These are phyloP conservation scores for Poeciliopsis paucimaculata DNA, from an alignment of 2,797 vertebrate species.

Conservation along the genomic window DNA sequence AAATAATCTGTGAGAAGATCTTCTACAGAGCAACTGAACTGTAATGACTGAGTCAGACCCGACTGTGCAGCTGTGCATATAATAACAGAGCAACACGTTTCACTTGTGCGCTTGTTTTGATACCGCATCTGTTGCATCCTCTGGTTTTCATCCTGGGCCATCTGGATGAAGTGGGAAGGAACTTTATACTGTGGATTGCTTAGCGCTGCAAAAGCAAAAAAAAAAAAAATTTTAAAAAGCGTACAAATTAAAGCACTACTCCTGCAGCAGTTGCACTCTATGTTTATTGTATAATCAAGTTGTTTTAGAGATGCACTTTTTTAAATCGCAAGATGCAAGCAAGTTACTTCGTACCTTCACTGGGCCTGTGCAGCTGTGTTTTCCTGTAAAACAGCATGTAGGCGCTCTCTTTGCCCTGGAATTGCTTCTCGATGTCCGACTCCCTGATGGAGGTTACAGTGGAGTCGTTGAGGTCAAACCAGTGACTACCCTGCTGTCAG, in stretches of 20 bases:
- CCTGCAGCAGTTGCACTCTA: not conserved
- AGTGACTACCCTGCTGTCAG: constrained; percentile 79
- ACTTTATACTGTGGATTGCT: constrained; percentile 88
- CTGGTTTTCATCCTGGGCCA: constrained; percentile 86
- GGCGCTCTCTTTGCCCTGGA: constrained; percentile 96
- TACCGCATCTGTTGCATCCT: constrained; percentile 87
- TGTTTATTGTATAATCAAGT: constrained; percentile 4
- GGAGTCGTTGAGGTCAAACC: constrained; percentile 97
- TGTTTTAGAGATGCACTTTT: not conserved
- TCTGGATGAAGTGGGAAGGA: constrained; percentile 85
- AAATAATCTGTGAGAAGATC: too few relatives aligned
- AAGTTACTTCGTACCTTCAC: constrained; percentile 80
- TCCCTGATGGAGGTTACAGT: constrained; percentile 88
- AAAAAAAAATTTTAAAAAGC: not conserved
- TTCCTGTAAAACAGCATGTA: constrained; percentile 99
- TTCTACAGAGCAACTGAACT: not conserved
- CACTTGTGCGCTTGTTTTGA: constrained; percentile 17
- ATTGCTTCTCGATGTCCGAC: constrained; percentile 92
- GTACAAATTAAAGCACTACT: not conserved
- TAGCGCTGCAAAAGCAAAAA: constrained; percentile 76
- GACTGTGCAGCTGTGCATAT: not conserved
- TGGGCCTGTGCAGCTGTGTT: constrained; percentile 85
- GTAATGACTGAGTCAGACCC: constrained; percentile 3
- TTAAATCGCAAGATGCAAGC: not conserved
- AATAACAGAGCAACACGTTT: not conserved